Base-by-base conservation (phyloP, 2,113 vertebrate species). In the Acrocephalus kingi region DNA sequence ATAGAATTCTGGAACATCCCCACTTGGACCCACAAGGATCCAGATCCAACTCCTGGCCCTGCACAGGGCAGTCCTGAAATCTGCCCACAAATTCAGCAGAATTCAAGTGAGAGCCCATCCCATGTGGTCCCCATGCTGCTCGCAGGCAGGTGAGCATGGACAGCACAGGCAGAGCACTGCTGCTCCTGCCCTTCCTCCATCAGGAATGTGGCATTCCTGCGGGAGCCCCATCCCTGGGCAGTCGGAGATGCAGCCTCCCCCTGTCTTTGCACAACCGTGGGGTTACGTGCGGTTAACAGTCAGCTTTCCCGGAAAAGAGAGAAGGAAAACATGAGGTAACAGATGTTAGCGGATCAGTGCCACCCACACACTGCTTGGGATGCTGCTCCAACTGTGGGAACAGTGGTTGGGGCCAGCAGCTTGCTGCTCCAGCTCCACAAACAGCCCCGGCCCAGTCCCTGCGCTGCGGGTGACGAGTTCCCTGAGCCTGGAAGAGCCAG, bases 261-360 rank as follows among this genome's bases (percentile, higher is more conserved):
- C 71, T 58, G 41, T 37, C 83, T 89, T 78, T 84, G 93, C 92
- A 90, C 81, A 79, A 72, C 59, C 5, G 5, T 2, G 69, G 76
- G 93, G 96, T 96, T 94, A 96, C 27, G 10, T 2, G 76, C 92
- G 93, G 94, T 94, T 89, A 96, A 18, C 27, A 55, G 81, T 39
- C 91, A 52, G 91, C 97, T 9, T 96, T 94, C 97, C 93, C 84
- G 46, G 91, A 93, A 94, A 75, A 79, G 23, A 0, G 6, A 63
- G 94, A 78, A 74, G 59, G 82, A 89, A 93, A 93, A 91, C 93
- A 94, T 79, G 89, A 96, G 78, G 89, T 78, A 94, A 96, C 77
- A 92, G 80, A 31, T 82, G 95, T n/a, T 87, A 94, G 93, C 3
- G 66, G 81, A 48, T 71, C 93, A 14, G 84, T 83, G 95, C 89